These are phyloP conservation scores for Galleria mellonella DNA, from an alignment of 1,140 invertebrate genomes.

Conservation along the genomic window DNA sequence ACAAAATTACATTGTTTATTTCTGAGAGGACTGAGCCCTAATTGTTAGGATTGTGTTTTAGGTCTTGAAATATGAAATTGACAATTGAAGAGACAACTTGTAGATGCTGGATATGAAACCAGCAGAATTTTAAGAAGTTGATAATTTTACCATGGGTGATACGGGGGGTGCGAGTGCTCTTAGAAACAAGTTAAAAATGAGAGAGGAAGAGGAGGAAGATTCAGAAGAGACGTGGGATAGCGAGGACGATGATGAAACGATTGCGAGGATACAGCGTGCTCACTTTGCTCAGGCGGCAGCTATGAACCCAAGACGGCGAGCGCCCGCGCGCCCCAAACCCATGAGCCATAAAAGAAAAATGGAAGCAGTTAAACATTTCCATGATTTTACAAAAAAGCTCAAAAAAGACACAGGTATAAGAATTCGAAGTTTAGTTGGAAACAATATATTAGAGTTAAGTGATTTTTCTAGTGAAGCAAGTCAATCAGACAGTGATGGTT, in stretches of 20 bases:
- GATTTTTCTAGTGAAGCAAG: conserved; percentile 66
- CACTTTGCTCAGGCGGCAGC: conserved; percentile 61
- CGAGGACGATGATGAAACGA: conserved; percentile 67
- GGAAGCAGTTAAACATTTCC: conserved; percentile 68
- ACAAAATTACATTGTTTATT: conserved; percentile 1
- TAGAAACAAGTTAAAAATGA: conserved; percentile 45
- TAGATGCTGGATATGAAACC: conserved; percentile 9
- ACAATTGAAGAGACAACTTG: conserved; percentile 5
- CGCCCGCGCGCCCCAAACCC: conserved; percentile 36
- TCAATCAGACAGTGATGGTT: conserved; percentile 62
- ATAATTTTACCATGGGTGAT: conserved; percentile 46
- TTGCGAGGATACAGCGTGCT: conserved; percentile 59
- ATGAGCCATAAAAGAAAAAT: conserved; percentile 68
- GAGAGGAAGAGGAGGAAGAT: conserved; percentile 43
- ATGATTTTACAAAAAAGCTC: conserved; percentile 71
- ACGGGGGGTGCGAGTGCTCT: conserved; percentile 39
- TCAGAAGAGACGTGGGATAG: conserved; percentile 55
- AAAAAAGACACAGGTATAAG: conserved; percentile 72
- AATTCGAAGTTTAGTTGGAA: conserved; percentile 68
- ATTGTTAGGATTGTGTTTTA: conserved; percentile 9
- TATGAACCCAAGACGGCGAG: conserved; percentile 49
- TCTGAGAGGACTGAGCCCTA: too few species aligned
- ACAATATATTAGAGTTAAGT: conserved; percentile 68
- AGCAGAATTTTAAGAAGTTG: conserved; percentile 16
- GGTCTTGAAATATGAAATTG: conserved; percentile 2